phyloP scores from a whole-genome alignment of 2,113 vertebrate species.

The Elachura formosa region DNA sequence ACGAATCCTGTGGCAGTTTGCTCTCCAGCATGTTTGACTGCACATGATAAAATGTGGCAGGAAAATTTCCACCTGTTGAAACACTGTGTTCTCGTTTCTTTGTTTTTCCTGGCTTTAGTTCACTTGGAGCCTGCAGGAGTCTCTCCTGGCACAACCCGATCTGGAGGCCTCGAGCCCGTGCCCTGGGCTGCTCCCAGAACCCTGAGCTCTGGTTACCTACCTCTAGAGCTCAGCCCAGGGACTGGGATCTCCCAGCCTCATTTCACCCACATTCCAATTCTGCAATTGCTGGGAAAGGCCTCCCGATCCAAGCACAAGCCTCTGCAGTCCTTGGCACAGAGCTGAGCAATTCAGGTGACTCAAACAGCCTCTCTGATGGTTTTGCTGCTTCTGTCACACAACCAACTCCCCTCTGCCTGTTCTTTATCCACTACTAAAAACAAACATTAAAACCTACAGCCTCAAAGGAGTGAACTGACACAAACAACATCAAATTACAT shows the following conservation, averaged over 20 bases:
- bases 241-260: neutral
- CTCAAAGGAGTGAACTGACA: neutral
- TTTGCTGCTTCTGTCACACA: neutral
- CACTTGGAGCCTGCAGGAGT: neutral
- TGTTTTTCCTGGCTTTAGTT: conserved; percentile 28
- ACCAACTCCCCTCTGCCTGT: neutral
- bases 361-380: neutral
- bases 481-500: neutral
- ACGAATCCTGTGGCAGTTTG: neutral
- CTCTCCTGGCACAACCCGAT: neutral
- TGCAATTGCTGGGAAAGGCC: neutral
- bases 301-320: neutral
- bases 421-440: neutral
- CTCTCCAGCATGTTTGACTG: neutral
- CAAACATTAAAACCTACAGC: neutral
- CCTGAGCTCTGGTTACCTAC: neutral
- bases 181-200: neutral
- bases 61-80: conserved; percentile 49
- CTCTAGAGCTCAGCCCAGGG: neutral
- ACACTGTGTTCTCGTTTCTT: conserved; percentile 38
- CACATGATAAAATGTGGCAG: conserved; percentile 21
- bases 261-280: neutral
- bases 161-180: neutral
- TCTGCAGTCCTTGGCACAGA: neutral
- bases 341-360: neutral